Percentiles rank a stretch among this genome's conserved stretches.
Conservation (phyloP, 2,113 vertebrate species). For the Ibidorhyncha struthersii region DNA sequence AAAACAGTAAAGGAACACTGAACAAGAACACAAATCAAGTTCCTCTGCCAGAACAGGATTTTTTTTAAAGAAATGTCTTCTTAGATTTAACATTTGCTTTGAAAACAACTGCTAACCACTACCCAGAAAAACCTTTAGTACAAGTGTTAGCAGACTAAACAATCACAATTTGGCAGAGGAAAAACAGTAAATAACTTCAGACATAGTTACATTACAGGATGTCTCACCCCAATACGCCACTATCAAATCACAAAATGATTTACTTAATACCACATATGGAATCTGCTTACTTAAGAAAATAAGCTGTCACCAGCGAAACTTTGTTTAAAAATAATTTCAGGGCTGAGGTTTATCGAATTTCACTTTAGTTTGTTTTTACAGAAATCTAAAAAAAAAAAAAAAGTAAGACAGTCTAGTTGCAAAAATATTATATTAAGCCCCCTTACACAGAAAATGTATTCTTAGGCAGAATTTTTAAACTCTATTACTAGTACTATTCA, state of each 20-base stretch:
- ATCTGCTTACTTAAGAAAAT: slow-evolving; percentile 86
- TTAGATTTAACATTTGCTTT: slow-evolving; percentile 87
- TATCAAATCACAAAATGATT: slow-evolving; percentile 81
- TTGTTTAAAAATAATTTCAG: slow-evolving; percentile 72
- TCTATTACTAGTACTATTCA: not conserved
- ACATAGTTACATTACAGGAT: slow-evolving; percentile 78
- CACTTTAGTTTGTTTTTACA: slow-evolving; percentile 64
- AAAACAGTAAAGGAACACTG: slow-evolving; percentile 86
- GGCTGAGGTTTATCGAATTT: slow-evolving; percentile 51
- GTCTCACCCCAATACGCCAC: slow-evolving; percentile 83
- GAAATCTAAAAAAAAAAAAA: slow-evolving; percentile 19
- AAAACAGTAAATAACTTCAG: slow-evolving; percentile 88
- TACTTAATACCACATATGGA: slow-evolving; percentile 78
- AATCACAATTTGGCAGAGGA: slow-evolving; percentile 83
- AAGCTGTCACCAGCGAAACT: slow-evolving; percentile 66
- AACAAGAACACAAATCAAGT: slow-evolving; percentile 93
- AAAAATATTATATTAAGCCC: slow-evolving; percentile 20
- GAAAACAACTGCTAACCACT: slow-evolving; percentile 89
- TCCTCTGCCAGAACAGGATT: slow-evolving; percentile 84
- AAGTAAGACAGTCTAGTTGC: not conserved
- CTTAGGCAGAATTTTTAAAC: not conserved
- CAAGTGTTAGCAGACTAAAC: slow-evolving; percentile 94
- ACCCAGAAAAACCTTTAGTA: slow-evolving; percentile 82
- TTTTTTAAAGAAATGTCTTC: slow-evolving; percentile 76
- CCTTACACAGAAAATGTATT: not conserved